Conservation (phyloP, 2,888 invertebrate species). For the Coremacera marginata region DNA sequence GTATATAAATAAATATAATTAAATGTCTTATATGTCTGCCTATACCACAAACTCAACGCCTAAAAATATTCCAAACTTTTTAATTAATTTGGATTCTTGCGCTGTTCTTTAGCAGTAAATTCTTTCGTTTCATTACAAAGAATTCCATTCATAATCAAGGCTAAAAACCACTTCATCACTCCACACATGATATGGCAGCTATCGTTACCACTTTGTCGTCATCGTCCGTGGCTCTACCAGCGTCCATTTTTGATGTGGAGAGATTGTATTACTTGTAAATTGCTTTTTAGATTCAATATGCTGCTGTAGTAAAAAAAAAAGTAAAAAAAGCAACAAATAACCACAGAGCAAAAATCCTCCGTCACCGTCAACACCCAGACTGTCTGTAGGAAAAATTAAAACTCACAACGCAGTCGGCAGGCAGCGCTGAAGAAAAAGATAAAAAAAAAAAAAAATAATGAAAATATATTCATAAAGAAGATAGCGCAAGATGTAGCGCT, state of each 20-base stretch:
- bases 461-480: background rate
- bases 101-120: background rate
- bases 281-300: constrained; percentile 52
- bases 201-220: background rate
- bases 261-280: constrained; percentile 47
- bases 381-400: too few species aligned
- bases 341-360: background rate
- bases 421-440: background rate
- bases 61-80: background rate
- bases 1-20: too few species aligned
- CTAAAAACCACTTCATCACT: background rate
- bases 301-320: background rate
- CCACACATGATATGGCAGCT: background rate
- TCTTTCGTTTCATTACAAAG: background rate
- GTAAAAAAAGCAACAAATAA: background rate
- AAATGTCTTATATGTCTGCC: too few species aligned
- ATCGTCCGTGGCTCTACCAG: background rate
- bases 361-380: background rate
- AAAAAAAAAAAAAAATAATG: background rate
- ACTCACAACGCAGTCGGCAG: background rate
- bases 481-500: background rate
- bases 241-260: constrained; percentile 18
- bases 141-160: background rate
- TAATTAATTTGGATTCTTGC: background rate
- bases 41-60: too few species aligned